Evolutionary conservation across 2,113 vertebrate genomes (phyloP), one percentile per base, ranked within the genome.

Genomic region (Thamnaconus septentrionalis): DNA sequence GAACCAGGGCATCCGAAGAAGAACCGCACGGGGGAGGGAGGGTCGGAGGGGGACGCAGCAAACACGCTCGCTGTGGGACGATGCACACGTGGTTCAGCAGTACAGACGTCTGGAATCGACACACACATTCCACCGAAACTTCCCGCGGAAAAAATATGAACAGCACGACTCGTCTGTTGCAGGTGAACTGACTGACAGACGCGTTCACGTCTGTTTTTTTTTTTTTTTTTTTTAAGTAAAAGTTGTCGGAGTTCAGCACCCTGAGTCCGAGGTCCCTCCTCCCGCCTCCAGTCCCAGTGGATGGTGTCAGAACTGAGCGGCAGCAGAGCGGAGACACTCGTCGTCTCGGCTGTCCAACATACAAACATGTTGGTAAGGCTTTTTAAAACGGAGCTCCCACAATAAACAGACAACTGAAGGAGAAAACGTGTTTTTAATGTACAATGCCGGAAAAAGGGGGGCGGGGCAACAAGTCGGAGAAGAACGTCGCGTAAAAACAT

Each of bases 331-430:
- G 8, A 50, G 10, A 9, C 48, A 11, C 4, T 3, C 53, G 56
- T 69, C 5, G 40, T 57, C 68, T 60, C 45, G 9, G 69, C 52
- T 39, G 52, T 43, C 77, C 61, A 18, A 76, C 81, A 46, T 18
- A 76, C 74, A 78, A 75, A 88, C 72, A 66, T 6, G 82, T 79
- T 82, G 74, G 73, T 89, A 87, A 91, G 90, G 90, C 83, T 87
- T 86, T 86, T 88, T 86, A 77, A 81, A 87, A 79, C 48, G 65
- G 81, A 86, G 82, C 85, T 88, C 88, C 88, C 84, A 61, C 77
- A 63, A 82, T 53, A 66, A 80, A 76, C 48, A 58, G 18, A 31
- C 18, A 31, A 31, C 18, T n/a, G 48, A 70, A 61, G 61, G 47
- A 47, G 53, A 72, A 78, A 69, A 12, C 63, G 50, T 59, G 82